These are phyloP conservation scores for Pseudomugil gertrudae DNA, from an alignment of 2,797 vertebrate species.

Conservation along the genomic window DNA sequence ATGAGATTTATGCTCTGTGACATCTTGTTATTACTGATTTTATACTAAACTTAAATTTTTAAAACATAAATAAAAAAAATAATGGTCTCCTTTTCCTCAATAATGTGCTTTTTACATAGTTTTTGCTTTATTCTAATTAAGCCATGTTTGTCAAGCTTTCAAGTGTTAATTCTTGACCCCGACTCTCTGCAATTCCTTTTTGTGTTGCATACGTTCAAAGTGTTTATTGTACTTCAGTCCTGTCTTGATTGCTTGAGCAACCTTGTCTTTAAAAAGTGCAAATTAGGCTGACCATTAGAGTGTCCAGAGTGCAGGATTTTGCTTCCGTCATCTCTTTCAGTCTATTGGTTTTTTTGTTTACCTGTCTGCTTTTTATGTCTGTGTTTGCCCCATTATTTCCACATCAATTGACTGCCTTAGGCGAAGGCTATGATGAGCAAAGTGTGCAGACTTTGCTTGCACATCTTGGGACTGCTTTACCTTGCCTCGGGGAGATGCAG, in stretches of 20 bases:
- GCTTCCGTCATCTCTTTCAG: constrained; percentile 57
- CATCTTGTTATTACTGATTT: too few relatives aligned
- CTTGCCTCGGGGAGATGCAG: constrained; percentile 48
- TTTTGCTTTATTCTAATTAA: neutral
- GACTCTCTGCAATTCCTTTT: constrained; percentile 2
- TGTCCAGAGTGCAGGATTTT: constrained; percentile 8
- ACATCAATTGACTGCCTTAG: constrained; percentile 56
- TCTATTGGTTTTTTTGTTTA: constrained; percentile 47
- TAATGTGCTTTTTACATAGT: too few relatives aligned
- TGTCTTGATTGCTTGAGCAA: constrained; percentile 28
- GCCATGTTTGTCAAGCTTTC: constrained; percentile 1
- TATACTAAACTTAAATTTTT: too few relatives aligned
- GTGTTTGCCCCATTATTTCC: constrained; percentile 43
- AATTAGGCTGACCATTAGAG: constrained; percentile 47
- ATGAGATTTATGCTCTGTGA: too few relatives aligned
- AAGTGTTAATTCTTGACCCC: constrained; percentile 2
- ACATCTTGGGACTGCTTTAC: constrained; percentile 52
- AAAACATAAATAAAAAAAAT: too few relatives aligned
- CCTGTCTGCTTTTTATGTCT: constrained; percentile 15
- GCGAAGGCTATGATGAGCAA: constrained; percentile 44
- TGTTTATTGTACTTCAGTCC: neutral
- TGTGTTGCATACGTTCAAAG: constrained; percentile 5
- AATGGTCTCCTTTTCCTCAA: too few relatives aligned
- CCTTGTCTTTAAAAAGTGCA: constrained; percentile 62
- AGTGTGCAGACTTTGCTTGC: constrained; percentile 23